A percentile compares a stretch with the other conserved stretches of the same genome.
Evolutionary conservation across 1,140 invertebrate species (phyloP).

Genomic region (Trypoxylus dichotomus): DNA sequence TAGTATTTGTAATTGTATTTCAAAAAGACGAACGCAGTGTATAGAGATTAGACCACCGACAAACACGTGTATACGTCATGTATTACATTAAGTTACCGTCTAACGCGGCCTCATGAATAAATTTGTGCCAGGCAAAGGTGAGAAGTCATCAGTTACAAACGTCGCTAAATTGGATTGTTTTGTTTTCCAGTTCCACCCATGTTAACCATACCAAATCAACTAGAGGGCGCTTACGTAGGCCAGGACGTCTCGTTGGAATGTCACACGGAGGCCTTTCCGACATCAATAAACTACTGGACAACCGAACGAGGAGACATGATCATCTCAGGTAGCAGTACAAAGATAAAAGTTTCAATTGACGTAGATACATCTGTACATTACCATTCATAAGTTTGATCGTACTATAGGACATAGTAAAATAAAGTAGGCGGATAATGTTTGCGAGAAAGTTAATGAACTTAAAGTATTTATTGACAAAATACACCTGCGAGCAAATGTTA

Average conservation of each 20-base stretch:
- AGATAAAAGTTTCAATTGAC: neutral
- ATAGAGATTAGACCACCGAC: no score
- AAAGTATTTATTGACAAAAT: no score
- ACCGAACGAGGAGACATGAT: conserved; percentile 85
- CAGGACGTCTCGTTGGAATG: conserved; percentile 83
- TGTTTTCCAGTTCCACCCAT: conserved; percentile 76
- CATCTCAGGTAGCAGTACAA: conserved; percentile 72
- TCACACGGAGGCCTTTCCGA: conserved; percentile 85
- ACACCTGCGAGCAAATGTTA: no score
- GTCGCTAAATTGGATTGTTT: conserved; percentile 7
- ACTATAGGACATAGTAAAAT: no score
- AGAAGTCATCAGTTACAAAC: neutral
- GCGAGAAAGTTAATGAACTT: no score
- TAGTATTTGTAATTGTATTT: no score
- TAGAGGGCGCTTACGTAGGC: conserved; percentile 79
- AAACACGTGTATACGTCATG: neutral
- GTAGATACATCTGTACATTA: neutral
- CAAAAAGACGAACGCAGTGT: no score
- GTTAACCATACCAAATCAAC: conserved; percentile 82
- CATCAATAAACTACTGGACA: conserved; percentile 88
- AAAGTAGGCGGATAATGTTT: no score
- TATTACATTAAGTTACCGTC: neutral
- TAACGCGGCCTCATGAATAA: neutral
- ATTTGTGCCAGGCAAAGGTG: neutral
- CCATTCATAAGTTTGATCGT: no score